Conservation (phyloP, 1,140 invertebrate species). For the Apis laboriosa region DNA sequence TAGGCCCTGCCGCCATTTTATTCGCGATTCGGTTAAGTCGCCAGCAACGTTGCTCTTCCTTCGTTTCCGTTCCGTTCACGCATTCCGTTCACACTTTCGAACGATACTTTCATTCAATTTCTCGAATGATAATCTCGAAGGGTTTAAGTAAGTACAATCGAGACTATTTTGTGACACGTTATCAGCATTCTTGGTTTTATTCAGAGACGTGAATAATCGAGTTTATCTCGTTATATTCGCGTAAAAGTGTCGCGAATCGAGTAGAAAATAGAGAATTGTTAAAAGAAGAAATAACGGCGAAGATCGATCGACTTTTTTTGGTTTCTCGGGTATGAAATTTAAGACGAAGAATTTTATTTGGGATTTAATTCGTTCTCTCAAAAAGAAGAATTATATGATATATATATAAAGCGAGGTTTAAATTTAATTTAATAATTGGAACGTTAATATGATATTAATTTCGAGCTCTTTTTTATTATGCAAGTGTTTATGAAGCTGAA, state of each 20-base stretch:
- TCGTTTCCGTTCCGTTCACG: background rate
- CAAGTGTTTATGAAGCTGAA: background rate
- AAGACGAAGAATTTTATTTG: too few relatives aligned
- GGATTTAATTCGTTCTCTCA: too few relatives aligned
- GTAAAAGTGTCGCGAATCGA: background rate
- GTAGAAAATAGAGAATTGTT: background rate
- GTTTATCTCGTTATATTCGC: background rate
- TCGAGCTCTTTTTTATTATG: background rate
- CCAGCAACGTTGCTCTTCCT: background rate
- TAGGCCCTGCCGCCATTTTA: slow-evolving; percentile 26
- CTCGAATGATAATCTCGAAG: slow-evolving; percentile 44
- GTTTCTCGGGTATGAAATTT: too few relatives aligned
- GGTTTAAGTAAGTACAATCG: slow-evolving; percentile 14
- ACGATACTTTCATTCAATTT: slow-evolving; percentile 53
- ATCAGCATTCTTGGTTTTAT: too few relatives aligned
- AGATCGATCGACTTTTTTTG: too few relatives aligned
- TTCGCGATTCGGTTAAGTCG: slow-evolving; percentile 24
- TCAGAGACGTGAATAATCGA: background rate
- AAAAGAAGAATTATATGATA: background rate
- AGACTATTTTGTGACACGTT: slow-evolving; percentile 10
- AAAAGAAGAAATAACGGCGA: background rate
- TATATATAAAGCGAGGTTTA: background rate
- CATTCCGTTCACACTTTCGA: slow-evolving; percentile 35
- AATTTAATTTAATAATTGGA: background rate
- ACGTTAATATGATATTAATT: background rate